A percentile compares a stretch with the other conserved stretches of the same genome.
Conservation (phyloP, 2,888 invertebrate genomes). For the Geotrupes spiniger region DNA sequence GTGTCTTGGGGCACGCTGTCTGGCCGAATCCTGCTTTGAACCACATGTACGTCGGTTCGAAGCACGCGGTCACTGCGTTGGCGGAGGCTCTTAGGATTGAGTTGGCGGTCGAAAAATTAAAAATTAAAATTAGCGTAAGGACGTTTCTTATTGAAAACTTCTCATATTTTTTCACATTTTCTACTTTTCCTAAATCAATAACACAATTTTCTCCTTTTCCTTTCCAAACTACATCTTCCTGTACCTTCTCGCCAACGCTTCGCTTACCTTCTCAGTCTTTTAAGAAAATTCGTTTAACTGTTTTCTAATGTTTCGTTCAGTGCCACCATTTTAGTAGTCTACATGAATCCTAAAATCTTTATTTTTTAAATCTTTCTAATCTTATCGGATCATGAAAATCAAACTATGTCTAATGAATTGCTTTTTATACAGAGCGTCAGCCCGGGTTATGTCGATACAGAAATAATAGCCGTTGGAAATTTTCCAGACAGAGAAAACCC, state of each 20-base stretch:
- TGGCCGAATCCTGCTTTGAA: background rate
- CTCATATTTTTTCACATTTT: no score
- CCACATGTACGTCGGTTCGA: slow-evolving; percentile 9
- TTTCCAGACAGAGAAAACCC: background rate
- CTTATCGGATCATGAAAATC: background rate
- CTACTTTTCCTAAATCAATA: no score
- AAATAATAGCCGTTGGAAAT: slow-evolving; percentile 21
- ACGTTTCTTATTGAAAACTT: no score
- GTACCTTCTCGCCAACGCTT: no score
- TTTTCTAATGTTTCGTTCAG: no score
- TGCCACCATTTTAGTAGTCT: no score
- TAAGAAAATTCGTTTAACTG: no score
- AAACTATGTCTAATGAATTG: background rate
- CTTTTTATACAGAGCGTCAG: slow-evolving; percentile 4
- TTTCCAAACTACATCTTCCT: no score
- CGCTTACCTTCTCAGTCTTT: no score
- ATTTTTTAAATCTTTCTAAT: no score
- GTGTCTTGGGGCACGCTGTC: slow-evolving; percentile 9
- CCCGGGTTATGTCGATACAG: slow-evolving; percentile 12
- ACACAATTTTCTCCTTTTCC: no score
- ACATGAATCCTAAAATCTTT: no score
- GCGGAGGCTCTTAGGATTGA: slow-evolving; percentile 8
- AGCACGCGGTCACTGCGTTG: slow-evolving; percentile 12
- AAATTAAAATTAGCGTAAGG: slow-evolving; percentile 13
- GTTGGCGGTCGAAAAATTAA: background rate